Conservation (phyloP, 1,140 invertebrate species). For the Pollicipes pollicipes region DNA sequence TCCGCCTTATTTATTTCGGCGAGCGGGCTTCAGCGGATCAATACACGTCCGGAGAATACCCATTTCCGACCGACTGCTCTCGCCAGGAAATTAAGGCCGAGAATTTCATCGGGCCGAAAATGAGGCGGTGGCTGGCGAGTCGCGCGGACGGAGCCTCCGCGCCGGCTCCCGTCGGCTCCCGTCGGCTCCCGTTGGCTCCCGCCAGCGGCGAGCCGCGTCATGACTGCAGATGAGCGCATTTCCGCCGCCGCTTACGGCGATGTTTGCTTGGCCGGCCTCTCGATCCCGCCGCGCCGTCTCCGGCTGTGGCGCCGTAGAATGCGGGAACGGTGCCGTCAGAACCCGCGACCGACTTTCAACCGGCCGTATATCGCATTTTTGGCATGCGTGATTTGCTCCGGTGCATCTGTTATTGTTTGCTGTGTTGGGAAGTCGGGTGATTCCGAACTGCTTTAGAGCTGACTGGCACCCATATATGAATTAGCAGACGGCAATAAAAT, state of each 20-base stretch:
- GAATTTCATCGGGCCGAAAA: background rate
- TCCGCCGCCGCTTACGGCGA: background rate
- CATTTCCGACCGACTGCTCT: background rate
- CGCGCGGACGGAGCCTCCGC: too few relatives aligned
- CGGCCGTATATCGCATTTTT: too few relatives aligned
- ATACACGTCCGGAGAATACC: background rate
- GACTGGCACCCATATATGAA: background rate
- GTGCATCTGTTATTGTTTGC: too few relatives aligned
- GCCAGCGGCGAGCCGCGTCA: too few relatives aligned
- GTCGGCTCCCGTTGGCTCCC: too few relatives aligned
- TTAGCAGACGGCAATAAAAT: background rate
- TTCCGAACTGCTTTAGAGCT: too few relatives aligned
- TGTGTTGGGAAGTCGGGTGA: too few relatives aligned
- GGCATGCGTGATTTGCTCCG: too few relatives aligned
- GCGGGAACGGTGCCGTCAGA: too few relatives aligned
- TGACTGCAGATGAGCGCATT: background rate
- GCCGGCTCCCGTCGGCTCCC: background rate
- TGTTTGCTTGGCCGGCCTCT: background rate
- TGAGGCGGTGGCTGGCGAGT: background rate
- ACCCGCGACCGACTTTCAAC: too few relatives aligned
- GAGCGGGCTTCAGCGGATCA: background rate
- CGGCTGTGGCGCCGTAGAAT: too few relatives aligned
- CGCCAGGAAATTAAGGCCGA: background rate
- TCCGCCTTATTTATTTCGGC: background rate
- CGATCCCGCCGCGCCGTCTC: too few relatives aligned